These are phyloP conservation scores for Hydractinia echinata DNA, from an alignment of 30 jellyfish, hydroid and myxozoan genomes.

Conservation along the genomic window DNA sequence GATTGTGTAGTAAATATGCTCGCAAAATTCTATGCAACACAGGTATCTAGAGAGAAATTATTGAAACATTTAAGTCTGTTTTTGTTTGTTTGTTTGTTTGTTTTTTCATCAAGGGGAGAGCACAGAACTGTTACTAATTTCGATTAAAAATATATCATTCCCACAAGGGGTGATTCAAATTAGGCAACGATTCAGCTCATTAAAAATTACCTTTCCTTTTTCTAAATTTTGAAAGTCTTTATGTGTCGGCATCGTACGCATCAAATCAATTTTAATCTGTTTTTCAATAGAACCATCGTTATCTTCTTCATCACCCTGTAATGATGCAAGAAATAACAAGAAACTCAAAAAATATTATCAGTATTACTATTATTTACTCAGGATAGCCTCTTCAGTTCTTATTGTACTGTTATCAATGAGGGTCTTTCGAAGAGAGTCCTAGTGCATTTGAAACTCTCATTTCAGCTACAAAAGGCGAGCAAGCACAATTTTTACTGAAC, in stretches of 20 bases:
- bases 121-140: too few species aligned
- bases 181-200: too few species aligned
- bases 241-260: constrained; percentile 81
- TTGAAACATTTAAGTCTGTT: background rate
- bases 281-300: constrained; percentile 73
- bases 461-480: too few species aligned
- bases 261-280: constrained; percentile 66
- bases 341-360: background rate
- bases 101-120: too few species aligned
- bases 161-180: too few species aligned
- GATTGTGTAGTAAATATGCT: constrained; percentile 72
- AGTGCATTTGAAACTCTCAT: too few species aligned
- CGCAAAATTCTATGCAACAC: constrained; percentile 57
- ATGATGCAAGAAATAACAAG: background rate
- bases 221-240: constrained; percentile 50
- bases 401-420: too few species aligned
- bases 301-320: constrained; percentile 56
- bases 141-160: too few species aligned
- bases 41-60: constrained; percentile 32
- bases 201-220: constrained; percentile 45
- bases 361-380: background rate
- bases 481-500: too few species aligned
- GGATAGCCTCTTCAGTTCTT: too few species aligned
- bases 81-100: too few species aligned
- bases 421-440: too few species aligned